A percentile compares a stretch with the other conserved stretches of the same genome.
These are phyloP conservation scores for Spialia ferax DNA, from an alignment of 2,888 invertebrate species.

Conservation along the genomic window DNA sequence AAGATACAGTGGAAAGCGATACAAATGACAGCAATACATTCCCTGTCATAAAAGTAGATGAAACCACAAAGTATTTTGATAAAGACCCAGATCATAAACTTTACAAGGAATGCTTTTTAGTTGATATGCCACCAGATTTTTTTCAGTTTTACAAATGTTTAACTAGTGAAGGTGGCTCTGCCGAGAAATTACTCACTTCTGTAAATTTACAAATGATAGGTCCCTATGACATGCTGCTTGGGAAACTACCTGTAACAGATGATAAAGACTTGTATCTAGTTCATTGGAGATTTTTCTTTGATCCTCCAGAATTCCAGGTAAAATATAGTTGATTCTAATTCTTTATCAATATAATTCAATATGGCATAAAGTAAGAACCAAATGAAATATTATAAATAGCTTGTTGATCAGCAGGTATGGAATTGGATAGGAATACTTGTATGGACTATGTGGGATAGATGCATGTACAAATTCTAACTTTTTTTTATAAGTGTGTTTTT, in stretches of 20 bases:
- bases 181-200: conserved; percentile 88
- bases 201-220: conserved; percentile 93
- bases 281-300: conserved; percentile 97
- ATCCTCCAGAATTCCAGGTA: conserved; percentile 97
- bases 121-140: conserved; percentile 97
- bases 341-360: too few species aligned
- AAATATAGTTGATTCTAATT: conserved; percentile 37
- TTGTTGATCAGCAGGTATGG: too few species aligned
- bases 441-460: too few species aligned
- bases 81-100: conserved; percentile 79
- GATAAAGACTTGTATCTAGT: conserved; percentile 89
- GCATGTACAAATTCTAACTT: too few species aligned
- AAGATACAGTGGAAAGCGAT: not conserved
- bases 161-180: conserved; percentile 75
- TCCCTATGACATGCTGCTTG: conserved; percentile 93
- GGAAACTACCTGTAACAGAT: conserved; percentile 85
- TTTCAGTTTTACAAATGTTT: conserved; percentile 94
- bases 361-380: too few species aligned
- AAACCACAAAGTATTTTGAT: conserved; percentile 68
- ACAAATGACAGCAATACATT: not conserved
- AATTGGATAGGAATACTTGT: too few species aligned
- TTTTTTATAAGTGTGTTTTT: too few species aligned
- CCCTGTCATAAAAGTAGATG: conserved; percentile 36
- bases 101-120: conserved; percentile 92
- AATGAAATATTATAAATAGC: too few species aligned